Evolutionary conservation across 2,797 vertebrate genomes (phyloP), one percentile per base, ranked within the genome.

Genomic region (Acipenser oxyrinchus): DNA sequence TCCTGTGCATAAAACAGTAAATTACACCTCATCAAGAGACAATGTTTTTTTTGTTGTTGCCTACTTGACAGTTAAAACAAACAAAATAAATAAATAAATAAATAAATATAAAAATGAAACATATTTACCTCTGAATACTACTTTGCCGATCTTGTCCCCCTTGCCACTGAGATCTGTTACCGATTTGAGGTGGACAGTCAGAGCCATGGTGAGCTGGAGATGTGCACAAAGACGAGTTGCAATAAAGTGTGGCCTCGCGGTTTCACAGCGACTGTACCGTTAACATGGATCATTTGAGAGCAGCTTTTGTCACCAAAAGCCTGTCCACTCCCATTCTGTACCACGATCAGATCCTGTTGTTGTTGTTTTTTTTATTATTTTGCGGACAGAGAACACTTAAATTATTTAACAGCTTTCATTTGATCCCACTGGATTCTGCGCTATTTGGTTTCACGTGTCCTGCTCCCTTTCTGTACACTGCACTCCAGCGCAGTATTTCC

Each of bases 131-230:
- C 95, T 87, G 83, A 98, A 98, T 49, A 90, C 88, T 76, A 96
- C 93, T 90, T 95, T 98, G 82, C 94, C 92, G 68, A 98, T 89
- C 75, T 93, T 81, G 78, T 98, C 95, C 0, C 86, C 87, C 82
- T 74, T 95, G 69, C 95, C 95, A 60, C 89, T 86, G 49, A 98
- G 92, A 73, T 93, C 87, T 10, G 83, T 86, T 70, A 91, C 91
- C 3, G 85, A 91, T 85, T 91, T 94, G 80, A 97, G 90, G 78
- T 91, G 90, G 74, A 97, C 89, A 69, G 85, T 75, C 74, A 98
- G 76, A 78, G 93, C 87, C 94, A 96, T 96, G 72, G 67, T 74
- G 76, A 52, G 57, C 71, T 66, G 49, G 23, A 48, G 48, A 55
- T 61, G 13, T 49, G 18, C 65, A 68, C 51, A 55, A 51, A 69